Percentiles rank a stretch among this genome's conserved stretches.
Evolutionary conservation across 2,888 invertebrate genomes (phyloP).

Genomic region (Podabrus alpinus): DNA sequence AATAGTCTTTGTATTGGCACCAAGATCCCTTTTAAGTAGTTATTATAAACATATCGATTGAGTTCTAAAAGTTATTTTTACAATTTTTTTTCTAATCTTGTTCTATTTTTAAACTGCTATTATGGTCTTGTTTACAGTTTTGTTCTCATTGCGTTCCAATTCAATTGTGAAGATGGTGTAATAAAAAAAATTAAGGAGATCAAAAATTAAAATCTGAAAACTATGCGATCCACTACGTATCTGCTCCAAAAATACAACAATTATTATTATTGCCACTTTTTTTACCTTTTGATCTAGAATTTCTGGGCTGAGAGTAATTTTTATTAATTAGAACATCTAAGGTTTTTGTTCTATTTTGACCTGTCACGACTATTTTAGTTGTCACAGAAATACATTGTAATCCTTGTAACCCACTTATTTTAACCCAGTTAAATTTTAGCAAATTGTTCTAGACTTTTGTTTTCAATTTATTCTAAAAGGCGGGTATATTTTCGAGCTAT

Average conservation of each 20-base stretch:
- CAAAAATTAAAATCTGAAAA: not conserved
- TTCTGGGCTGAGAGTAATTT: not conserved
- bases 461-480: too few relatives aligned
- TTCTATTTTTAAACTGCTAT: not conserved
- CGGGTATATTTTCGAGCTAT: too few relatives aligned
- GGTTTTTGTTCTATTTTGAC: not conserved
- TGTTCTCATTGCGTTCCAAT: not conserved
- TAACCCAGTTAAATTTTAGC: not conserved
- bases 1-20: too few relatives aligned
- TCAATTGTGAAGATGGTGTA: not conserved
- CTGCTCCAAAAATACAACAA: not conserved
- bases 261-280: not conserved
- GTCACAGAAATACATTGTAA: not conserved
- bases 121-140: not conserved
- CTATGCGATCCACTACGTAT: not conserved
- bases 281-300: not conserved
- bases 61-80: too few relatives aligned
- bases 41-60: too few relatives aligned
- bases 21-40: too few relatives aligned
- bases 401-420: not conserved
- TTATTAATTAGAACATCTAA: not conserved
- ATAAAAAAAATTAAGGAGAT: too few relatives aligned
- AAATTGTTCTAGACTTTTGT: not conserved
- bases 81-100: not conserved
- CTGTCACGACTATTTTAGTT: not conserved